Base-by-base conservation (phyloP, 2,797 vertebrate genomes). In the Sternarchorhynchus goeldii region DNA sequence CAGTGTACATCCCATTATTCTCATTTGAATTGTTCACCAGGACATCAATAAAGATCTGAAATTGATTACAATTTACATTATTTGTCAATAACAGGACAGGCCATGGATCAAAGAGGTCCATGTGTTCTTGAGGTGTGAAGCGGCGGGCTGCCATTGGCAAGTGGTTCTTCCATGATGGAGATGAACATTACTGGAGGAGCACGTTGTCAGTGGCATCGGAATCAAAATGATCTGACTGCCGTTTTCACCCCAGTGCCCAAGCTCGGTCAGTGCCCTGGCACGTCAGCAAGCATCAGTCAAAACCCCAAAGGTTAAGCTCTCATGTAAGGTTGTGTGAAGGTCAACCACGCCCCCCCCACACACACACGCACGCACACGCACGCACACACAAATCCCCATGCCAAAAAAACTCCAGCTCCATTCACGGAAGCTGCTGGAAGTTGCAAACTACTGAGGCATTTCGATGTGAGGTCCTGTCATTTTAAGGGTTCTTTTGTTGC, bases 381-480 rank as follows among this genome's bases (percentile, higher is more conserved):
- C 34, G 2, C 34, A 36, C 34, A 25, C 25, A 25, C 25, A 25
- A 25, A 25, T 25, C 25, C 25, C 25, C 25, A 25, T 25, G 25
- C 25, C 25, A 25, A 25, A 25, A 25, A 25, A 25, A 25, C 25
- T 25, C 25, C 25, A 25, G 25, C 25, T 25, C 25, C 25, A 25
- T 25, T 41, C 39, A 2, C 6, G 6, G 69, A 73, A 81, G 75
- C 67, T 83, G 79, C 78, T 79, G 81, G 74, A 85, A 83, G 83
- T 83, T 81, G 79, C 81, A 85, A 82, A 85, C 81, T 76, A 71
- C 84, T 83, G 77, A 85, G 79, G 84, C 82, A 80, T 82, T 83
- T 83, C 82, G 62, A 75, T 80, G 83, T 80, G 74, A 80, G 77
- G 73, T 74, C 73, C 32, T 76, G 10, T 50, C 72, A 79, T 81